Base-by-base conservation (phyloP, 1,140 invertebrate species). In the Drosophila pallidifrons region DNA sequence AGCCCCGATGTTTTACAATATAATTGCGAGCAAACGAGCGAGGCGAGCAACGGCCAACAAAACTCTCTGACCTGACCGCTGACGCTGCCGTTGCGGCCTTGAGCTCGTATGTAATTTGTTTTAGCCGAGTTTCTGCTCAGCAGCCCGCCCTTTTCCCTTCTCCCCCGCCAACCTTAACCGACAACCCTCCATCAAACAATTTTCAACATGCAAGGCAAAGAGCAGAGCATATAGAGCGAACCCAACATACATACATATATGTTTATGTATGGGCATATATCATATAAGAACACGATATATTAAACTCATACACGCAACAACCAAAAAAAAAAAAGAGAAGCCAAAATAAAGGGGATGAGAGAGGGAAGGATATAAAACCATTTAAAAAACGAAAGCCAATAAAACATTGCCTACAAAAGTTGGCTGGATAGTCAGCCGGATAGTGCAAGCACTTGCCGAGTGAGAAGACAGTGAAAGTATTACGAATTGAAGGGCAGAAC, bases 51-150 rank as follows among this genome's bases (percentile, higher is more conserved):
- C 65, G 63, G 66, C 70, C 77, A 86, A 82, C 66, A 83, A 70
- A 76, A 63, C 63, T 57, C 69, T 78, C 65, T 54, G 73, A 76
- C 72, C 81, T 87, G 82, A 87, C 83, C 83, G 80, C 82, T 65
- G 58, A 65, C 77, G 79, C 77, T 82, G 82, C 82, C 68, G 58
- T 65, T 79, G 79, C 77, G 82, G 82, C 83, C 83, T 87, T 87
- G 83, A 83, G 78, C 77, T 77, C 66, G 60, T 71, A 82, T 79
- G 85, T 87, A 88, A 88, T 88, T 88, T 88, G 83, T 80, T 80
- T 80, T 88, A 82, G 69, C 67, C 77, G 66, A 68, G 57, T 72
- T 79, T 38, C 32, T 32, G 32, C 32, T 8, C 32, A 10, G 7
- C 35, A 7, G 8, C 7, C 10, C 10, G 1, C 7, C 57, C 67